Evolutionary conservation across 2,113 vertebrate genomes (phyloP), one percentile per base, ranked within the genome.

Genomic region (Astur gentilis): DNA sequence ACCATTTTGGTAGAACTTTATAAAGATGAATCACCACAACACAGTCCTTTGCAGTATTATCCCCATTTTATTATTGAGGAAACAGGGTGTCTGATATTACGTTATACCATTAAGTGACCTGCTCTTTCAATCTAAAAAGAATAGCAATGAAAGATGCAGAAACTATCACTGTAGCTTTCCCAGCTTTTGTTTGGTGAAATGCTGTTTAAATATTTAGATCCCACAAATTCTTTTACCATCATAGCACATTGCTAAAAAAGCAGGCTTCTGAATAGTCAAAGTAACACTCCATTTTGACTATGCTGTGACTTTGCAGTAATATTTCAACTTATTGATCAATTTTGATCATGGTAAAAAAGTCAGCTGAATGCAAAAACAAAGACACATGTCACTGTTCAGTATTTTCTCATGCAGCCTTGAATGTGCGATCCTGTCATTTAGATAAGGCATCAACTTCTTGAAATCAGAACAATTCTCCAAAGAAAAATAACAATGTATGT

Each of bases 141-240:
- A 65, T 0, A 73, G 49, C 42, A 69, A 47, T 38, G 42, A 57
- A 85, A 91, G 21, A 72, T 36, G n/a, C 47, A 80, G 66, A 91
- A 97, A 83, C 58, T 72, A 65, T 31, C 79, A 57, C 58, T 65
- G 19, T 55, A 85, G 77, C 84, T 72, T 95, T 45, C 38, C 22
- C 61, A 38, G 75, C 34, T 83, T 86, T 92, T 92, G 61, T 89
- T 83, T 84, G 57, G 73, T 52, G 71, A 95, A 91, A 91, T 64
- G 23, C 55, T 93, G 64, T 86, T 95, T 83, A 93, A 95, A 85
- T 95, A 95, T 88, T 91, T 94, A 94, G 87, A 76, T 45, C 58
- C 45, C 62, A 62, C 32, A 70, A 87, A 77, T 64, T 67, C 64
- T 85, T 91, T 71, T 84, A 87, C 84, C 42, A 71, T 91, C 89